Evolutionary conservation across 1,140 invertebrate species (phyloP), one percentile per base, ranked within the genome.

Genomic region (Bombus superbus): DNA sequence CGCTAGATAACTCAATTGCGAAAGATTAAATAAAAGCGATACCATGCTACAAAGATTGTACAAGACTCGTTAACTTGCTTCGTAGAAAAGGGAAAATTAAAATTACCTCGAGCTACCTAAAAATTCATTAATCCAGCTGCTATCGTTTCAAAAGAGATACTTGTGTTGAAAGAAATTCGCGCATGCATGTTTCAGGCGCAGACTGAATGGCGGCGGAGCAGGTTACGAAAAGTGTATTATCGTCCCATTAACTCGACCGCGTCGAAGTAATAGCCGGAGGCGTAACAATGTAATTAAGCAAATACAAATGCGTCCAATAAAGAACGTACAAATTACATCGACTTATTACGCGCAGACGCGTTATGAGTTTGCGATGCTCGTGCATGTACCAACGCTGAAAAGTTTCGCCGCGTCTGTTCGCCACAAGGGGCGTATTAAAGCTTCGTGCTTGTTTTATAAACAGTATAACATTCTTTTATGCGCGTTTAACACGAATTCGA

Each of bases 211-310:
- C 89, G 91, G 85, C 91, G 86, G 77, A 92, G 90, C 68, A 90
- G 89, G 88, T 93, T 91, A 66, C 93, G 92, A 47, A 93, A 92
- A 88, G 88, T 88, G 40, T 93, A 92, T 83, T 90, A 88, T 83
- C 92, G 92, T 75, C 88, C 89, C 72, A 92, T 94, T 83, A 92
- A 87, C 69, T 74, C 85, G 44, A 38, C 83, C 59, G 11, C 28
- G 35, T 74, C 76, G 53, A 90, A 89, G 59, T 89, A 88, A 71
- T 15, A 68, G 42, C 80, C 64, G n/a, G 22, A n/a, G 68, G 25
- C 47, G 79, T 77, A 75, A 77, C 38, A 44, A 68, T 72, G 76
- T 72, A 66, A 79, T 84, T 74, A 53, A 53, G 38, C 38, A 66
- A 75, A 38, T 74, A 81, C 53, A 47, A 69, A 73, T 47, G 32